Percentiles rank a stretch among this genome's conserved stretches.
phyloP scores from a whole-genome alignment of 2,888 invertebrate species.

The Pyralis farinalis region DNA sequence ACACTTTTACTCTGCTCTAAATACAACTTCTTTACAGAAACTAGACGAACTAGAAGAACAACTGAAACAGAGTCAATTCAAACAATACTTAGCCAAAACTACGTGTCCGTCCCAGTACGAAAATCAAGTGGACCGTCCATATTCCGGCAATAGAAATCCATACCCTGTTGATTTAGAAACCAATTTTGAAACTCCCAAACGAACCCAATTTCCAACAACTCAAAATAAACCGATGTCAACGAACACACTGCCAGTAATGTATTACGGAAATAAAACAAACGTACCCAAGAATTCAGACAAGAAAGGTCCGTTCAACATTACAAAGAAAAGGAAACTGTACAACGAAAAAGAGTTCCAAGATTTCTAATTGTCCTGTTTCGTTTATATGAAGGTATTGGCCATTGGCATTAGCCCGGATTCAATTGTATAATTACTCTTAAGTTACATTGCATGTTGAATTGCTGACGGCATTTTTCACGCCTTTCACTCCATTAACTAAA shows the following conservation, averaged over 20 bases:
- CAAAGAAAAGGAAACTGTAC: conserved; percentile 68
- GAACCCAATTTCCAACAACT: conserved; percentile 21
- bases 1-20: too few species aligned
- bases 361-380: conserved; percentile 33
- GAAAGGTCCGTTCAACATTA: conserved; percentile 61
- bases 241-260: conserved; percentile 56
- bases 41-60: conserved; percentile 70
- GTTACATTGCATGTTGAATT: conserved; percentile 5
- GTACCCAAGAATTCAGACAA: conserved; percentile 39
- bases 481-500: conserved; percentile 4
- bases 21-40: conserved; percentile 48
- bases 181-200: conserved; percentile 27
- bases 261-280: conserved; percentile 44
- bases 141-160: conserved; percentile 45
- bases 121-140: conserved; percentile 59
- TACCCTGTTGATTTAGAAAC: conserved; percentile 36
- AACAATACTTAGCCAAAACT: conserved; percentile 60
- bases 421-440: conserved; percentile 6
- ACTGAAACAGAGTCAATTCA: conserved; percentile 66
- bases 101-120: conserved; percentile 50
- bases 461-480: background rate
- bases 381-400: conserved; percentile 3
- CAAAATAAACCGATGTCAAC: conserved; percentile 41
- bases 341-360: conserved; percentile 64
- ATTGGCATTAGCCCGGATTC: conserved; percentile 7